Evolutionary conservation across 2,113 vertebrate species (phyloP), one percentile per base, ranked within the genome.

Genomic region (Leptosomus discolor): DNA sequence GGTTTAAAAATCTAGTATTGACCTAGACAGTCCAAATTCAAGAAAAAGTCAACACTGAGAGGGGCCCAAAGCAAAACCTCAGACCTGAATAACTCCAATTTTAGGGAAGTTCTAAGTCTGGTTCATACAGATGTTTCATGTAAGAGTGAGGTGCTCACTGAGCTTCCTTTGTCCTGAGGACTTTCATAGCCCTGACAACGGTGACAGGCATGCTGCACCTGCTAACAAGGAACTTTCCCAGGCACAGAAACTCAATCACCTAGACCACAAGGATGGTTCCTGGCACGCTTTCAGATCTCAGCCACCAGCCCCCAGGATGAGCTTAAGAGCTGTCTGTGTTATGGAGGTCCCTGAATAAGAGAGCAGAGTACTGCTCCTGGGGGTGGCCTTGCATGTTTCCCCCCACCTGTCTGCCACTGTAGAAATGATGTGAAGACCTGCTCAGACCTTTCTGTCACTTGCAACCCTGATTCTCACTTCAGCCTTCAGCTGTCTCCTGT

Each of bases 31-130:
- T 39, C 61, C 69, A 85, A 90, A 88, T 15, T 41, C 37, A 89
- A 94, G 53, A 82, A 70, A 78, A 89, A 76, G 39, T 91, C 74
- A 95, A 82, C 54, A 87, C 17, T 50, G 24, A 82, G 48, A 78
- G 43, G 4, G 43, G 6, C 39, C 69, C 83, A 76, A 57, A 91
- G 86, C 37, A 92, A 96, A 96, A 92, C 91, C 76, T 94, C 12
- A 5, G 56, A 71, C 74, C 15, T 65, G 90, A 97, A 78, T 75
- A 73, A 75, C 71, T 70, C 71, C 2, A 8, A 23, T 34, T 88
- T 75, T 51, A 68, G 48, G 30, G 37, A 74, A 60, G 26, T 48
- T 93, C 60, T 53, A 83, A 79, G n/a, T 57, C 61, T 87, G 53
- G 19, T 57, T 89, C 76, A n/a, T 64, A n/a, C 6, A 69, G 29